Evolutionary conservation across 2,797 vertebrate species (phyloP).

Genomic region (Sebastes melanostomus): DNA sequence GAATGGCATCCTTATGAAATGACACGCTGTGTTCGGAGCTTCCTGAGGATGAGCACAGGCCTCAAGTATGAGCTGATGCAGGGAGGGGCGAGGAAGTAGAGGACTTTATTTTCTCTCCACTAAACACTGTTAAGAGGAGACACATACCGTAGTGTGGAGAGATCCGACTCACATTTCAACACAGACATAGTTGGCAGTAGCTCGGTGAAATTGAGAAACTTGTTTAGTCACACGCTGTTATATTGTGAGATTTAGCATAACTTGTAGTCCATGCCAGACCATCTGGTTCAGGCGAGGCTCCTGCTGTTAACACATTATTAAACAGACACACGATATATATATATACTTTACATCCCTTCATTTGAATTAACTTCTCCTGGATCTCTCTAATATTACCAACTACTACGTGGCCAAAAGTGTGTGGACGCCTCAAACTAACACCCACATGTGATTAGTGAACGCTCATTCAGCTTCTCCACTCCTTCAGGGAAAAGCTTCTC

Average conservation of each 20-base stretch:
- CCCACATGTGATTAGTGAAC: not conserved
- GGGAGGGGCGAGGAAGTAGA: not conserved
- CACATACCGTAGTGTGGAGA: not conserved
- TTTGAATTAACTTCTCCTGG: not conserved
- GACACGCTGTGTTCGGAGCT: slow-evolving; percentile 8
- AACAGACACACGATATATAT: slow-evolving; percentile 8
- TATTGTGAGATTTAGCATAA: slow-evolving; percentile 3
- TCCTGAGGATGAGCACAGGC: slow-evolving; percentile 58
- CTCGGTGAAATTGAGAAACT: slow-evolving; percentile 33
- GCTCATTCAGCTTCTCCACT: not conserved
- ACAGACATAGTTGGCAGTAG: slow-evolving; percentile 12
- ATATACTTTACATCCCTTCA: not conserved
- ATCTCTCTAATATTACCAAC: not conserved
- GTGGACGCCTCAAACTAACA: not conserved
- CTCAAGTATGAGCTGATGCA: slow-evolving; percentile 45
- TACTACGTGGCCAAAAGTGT: not conserved
- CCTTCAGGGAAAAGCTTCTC: not conserved
- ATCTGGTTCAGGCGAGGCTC: slow-evolving; percentile 23
- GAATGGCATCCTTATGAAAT: slow-evolving; percentile 62
- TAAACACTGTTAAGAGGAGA: slow-evolving; percentile 11
- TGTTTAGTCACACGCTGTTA: slow-evolving; percentile 39
- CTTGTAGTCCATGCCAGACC: slow-evolving; percentile 17
- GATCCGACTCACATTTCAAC: slow-evolving; percentile 40
- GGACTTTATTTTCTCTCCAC: not conserved
- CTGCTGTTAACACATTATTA: slow-evolving; percentile 7